These are phyloP conservation scores for Leptobrachium ailaonicum DNA, from an alignment of 2,113 vertebrate species.

Conservation along the genomic window DNA sequence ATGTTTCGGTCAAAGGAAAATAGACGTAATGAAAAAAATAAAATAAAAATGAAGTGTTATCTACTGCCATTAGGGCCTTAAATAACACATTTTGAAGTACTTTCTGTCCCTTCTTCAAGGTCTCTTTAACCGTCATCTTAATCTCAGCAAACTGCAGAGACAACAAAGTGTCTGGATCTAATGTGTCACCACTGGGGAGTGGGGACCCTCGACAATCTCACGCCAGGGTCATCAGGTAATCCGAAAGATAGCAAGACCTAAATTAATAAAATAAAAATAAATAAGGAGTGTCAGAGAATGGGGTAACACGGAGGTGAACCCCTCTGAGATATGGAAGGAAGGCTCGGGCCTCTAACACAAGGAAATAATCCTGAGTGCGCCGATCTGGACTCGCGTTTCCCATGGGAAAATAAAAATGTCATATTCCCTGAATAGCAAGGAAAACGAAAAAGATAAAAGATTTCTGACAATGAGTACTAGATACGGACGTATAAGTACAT, in stretches of 20 bases:
- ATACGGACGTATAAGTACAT: not conserved
- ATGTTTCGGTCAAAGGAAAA: too few relatives aligned
- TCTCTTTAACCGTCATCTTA: not conserved
- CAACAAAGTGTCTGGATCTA: not conserved
- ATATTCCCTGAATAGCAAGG: not conserved
- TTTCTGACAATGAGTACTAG: not conserved
- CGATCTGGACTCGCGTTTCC: not conserved
- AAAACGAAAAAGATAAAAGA: not conserved
- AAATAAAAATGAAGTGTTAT: too few relatives aligned
- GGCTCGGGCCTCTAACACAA: not conserved
- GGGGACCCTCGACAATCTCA: too few relatives aligned
- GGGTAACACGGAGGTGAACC: not conserved
- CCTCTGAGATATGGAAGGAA: not conserved
- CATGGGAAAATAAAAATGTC: conserved; percentile 31
- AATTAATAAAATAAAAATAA: conserved; percentile 2
- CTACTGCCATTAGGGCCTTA: too few relatives aligned
- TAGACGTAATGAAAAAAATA: too few relatives aligned
- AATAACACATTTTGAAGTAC: too few relatives aligned
- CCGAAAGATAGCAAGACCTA: not conserved
- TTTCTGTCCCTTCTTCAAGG: too few relatives aligned
- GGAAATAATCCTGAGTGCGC: not conserved
- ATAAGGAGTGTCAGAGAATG: not conserved
- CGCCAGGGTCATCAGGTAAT: not conserved
- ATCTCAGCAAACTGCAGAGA: not conserved
- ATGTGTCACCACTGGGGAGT: not conserved